Percentiles rank a stretch among this genome's conserved stretches.
These are phyloP conservation scores for Brotula barbata DNA, from an alignment of 2,797 vertebrate genomes.

Conservation along the genomic window DNA sequence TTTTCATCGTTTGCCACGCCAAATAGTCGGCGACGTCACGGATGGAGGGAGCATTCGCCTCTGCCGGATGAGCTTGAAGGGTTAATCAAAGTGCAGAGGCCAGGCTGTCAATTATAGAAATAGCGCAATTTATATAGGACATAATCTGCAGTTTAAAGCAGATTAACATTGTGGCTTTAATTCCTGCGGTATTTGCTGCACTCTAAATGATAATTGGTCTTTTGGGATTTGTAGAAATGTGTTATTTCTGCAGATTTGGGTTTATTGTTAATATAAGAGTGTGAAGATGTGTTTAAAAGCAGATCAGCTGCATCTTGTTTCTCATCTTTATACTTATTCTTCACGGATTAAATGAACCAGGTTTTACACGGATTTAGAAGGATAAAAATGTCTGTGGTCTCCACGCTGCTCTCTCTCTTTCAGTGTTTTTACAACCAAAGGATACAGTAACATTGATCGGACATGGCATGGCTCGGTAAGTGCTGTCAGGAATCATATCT, in stretches of 20 bases:
- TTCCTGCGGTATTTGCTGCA: background rate
- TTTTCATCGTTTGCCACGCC: conserved; percentile 43
- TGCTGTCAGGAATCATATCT: conserved; percentile 31
- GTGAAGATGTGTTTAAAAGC: conserved; percentile 8
- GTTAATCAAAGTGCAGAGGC: conserved; percentile 36
- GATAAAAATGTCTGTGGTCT: conserved; percentile 7
- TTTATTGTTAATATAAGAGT: conserved; percentile 43
- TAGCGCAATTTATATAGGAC: background rate
- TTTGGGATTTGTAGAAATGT: conserved; percentile 34
- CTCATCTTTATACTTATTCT: conserved; percentile 24
- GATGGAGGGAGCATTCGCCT: conserved; percentile 28
- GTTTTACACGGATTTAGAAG: too few relatives aligned
- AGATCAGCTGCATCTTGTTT: conserved; percentile 32
- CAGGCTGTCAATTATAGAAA: conserved; percentile 25
- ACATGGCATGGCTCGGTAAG: too few relatives aligned
- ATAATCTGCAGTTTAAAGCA: conserved; percentile 18
- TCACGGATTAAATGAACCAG: conserved; percentile 22
- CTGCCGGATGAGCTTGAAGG: conserved; percentile 33
- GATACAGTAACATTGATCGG: conserved; percentile 33
- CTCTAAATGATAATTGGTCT: conserved; percentile 41
- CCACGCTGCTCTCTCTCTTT: conserved; percentile 1
- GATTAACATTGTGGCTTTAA: conserved; percentile 15
- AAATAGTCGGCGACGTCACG: conserved; percentile 45
- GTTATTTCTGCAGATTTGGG: conserved; percentile 10
- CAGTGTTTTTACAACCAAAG: conserved; percentile 1